Conservation (phyloP, 2,113 vertebrate genomes). For the Hassar affinis region DNA sequence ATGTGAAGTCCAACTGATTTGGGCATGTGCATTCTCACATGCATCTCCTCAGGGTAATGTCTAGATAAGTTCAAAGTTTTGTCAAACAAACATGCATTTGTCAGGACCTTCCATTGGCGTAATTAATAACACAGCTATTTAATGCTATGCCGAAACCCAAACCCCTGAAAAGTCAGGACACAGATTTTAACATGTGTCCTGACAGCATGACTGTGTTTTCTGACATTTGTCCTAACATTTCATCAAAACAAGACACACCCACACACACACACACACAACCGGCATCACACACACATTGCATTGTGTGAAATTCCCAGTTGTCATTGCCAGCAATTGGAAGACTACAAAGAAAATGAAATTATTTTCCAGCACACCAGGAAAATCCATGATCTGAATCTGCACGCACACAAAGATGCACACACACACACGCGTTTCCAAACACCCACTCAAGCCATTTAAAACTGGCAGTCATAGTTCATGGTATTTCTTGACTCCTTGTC, state of each 20-base stretch:
- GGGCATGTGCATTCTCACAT: too few relatives aligned
- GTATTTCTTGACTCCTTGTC: constrained; percentile 35
- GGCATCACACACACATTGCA: background rate
- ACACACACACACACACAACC: background rate
- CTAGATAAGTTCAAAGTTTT: too few relatives aligned
- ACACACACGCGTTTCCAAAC: constrained; percentile 8
- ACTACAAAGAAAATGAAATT: constrained; percentile 25
- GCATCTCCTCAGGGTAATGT: too few relatives aligned
- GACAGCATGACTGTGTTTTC: too few relatives aligned
- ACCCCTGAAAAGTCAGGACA: too few relatives aligned
- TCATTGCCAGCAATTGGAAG: background rate
- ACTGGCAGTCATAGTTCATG: constrained; percentile 34
- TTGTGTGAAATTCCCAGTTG: background rate
- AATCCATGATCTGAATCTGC: constrained; percentile 20
- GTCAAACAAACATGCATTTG: too few relatives aligned
- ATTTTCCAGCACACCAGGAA: constrained; percentile 15
- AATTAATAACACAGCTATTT: too few relatives aligned
- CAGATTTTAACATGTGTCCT: too few relatives aligned
- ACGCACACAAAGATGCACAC: constrained; percentile 5
- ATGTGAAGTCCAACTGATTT: too few relatives aligned
- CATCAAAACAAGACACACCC: background rate
- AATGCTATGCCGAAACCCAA: too few relatives aligned
- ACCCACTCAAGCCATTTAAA: constrained; percentile 27
- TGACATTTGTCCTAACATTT: too few relatives aligned
- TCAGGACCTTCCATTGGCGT: too few relatives aligned